Conservation (phyloP, 1,140 invertebrate species). For the Platorchestia sp. region DNA sequence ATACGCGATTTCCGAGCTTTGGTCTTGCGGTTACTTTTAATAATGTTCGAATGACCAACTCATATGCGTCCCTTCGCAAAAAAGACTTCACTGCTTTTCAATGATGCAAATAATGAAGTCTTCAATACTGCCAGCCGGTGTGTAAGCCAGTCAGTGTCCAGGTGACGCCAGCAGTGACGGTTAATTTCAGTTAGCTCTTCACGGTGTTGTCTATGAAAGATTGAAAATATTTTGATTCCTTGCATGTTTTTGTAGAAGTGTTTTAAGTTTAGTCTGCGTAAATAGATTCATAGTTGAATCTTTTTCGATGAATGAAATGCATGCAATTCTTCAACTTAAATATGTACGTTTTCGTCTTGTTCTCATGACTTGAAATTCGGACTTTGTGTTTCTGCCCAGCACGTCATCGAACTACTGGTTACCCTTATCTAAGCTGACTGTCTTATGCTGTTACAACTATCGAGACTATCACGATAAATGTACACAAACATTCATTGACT, state of each 20-base stretch:
- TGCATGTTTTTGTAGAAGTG: neutral
- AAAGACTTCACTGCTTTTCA: neutral
- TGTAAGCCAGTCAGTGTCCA: neutral
- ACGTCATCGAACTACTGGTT: no score
- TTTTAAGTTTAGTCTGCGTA: neutral
- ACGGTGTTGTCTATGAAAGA: neutral
- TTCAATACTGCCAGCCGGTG: neutral
- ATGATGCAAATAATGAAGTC: slow-evolving; percentile 9
- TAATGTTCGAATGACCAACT: neutral
- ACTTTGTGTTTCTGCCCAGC: no score
- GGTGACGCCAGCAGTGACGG: neutral
- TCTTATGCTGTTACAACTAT: no score
- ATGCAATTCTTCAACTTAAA: neutral
- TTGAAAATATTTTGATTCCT: no score
- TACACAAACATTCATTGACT: no score
- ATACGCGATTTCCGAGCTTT: neutral
- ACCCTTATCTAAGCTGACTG: no score
- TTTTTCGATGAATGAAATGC: neutral
- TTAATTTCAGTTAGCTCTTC: neutral
- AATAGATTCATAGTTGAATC: neutral
- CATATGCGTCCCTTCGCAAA: neutral
- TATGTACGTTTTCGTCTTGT: neutral
- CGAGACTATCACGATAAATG: no score
- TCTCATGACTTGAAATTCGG: neutral
- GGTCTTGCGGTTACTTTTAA: neutral